Conservation (phyloP, 1,140 invertebrate species). For the Heliconius melpomene region DNA sequence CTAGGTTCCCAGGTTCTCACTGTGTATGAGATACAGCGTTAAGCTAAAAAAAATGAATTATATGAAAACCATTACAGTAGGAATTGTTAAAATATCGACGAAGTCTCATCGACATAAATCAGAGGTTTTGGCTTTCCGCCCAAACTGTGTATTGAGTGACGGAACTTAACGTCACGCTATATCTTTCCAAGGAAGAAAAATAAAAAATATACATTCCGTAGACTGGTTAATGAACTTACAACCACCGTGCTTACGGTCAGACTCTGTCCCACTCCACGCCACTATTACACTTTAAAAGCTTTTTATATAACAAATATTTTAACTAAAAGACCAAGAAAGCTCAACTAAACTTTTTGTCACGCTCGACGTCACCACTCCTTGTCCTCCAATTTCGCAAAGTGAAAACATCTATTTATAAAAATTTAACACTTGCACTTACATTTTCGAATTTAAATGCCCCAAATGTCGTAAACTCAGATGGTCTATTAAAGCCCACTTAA, state of each 20-base stretch:
- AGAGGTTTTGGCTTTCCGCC: too few relatives aligned
- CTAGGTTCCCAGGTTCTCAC: too few relatives aligned
- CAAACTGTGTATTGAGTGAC: too few relatives aligned
- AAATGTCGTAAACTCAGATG: constrained; percentile 27
- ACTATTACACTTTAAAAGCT: neutral
- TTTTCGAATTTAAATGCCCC: constrained; percentile 14
- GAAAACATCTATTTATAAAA: constrained; percentile 2
- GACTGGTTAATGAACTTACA: neutral
- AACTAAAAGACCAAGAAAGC: neutral
- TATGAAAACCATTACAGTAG: too few relatives aligned
- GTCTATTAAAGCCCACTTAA: constrained; percentile 30
- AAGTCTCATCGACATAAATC: too few relatives aligned
- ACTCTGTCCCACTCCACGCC: too few relatives aligned
- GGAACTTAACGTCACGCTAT: too few relatives aligned
- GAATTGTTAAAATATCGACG: too few relatives aligned
- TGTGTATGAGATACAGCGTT: too few relatives aligned
- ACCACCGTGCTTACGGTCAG: neutral
- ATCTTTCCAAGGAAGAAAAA: too few relatives aligned
- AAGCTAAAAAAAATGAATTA: too few relatives aligned
- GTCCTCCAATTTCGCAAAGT: neutral
- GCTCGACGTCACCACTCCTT: neutral
- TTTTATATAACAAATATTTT: neutral
- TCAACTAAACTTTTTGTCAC: neutral
- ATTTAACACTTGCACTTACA: neutral
- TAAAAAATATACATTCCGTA: too few relatives aligned